A percentile compares a stretch with the other conserved stretches of the same genome.
Conservation (phyloP, 1,140 invertebrate genomes). For the Cylas formicarius region DNA sequence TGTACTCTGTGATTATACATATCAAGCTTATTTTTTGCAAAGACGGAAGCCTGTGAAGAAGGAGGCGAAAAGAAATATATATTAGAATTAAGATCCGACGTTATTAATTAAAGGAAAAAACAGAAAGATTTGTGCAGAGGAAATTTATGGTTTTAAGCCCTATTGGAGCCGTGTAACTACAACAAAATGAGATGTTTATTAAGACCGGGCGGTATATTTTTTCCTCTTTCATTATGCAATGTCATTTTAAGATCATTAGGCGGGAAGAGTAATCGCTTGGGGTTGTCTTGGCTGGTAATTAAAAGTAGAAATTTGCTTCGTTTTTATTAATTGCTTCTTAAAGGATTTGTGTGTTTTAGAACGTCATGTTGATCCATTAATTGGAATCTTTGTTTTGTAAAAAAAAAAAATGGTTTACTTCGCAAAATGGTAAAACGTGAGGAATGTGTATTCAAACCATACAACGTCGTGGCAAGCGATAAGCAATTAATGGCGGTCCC, state of each 20-base stretch:
- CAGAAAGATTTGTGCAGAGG: slow-evolving; percentile 17
- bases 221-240: slow-evolving; percentile 20
- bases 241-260: slow-evolving; percentile 19
- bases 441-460: slow-evolving; percentile 5
- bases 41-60: too few relatives aligned
- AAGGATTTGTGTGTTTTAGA: too few relatives aligned
- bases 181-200: slow-evolving; percentile 22
- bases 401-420: slow-evolving; percentile 5
- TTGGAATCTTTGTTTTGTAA: too few relatives aligned
- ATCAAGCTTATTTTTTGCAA: too few relatives aligned
- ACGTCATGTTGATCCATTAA: too few relatives aligned
- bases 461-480: slow-evolving; percentile 5
- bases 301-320: slow-evolving; percentile 13
- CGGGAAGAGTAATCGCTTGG: slow-evolving; percentile 11
- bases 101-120: slow-evolving; percentile 23
- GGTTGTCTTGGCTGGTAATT: slow-evolving; percentile 5
- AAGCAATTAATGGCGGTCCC: too few relatives aligned
- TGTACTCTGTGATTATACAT: too few relatives aligned
- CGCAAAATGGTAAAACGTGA: slow-evolving; percentile 1
- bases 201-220: slow-evolving; percentile 21
- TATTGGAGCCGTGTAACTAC: slow-evolving; percentile 15
- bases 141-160: slow-evolving; percentile 22
- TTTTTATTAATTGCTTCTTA: slow-evolving; percentile 4
- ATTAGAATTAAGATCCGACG: too few relatives aligned
- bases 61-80: too few relatives aligned